These are phyloP conservation scores for Calcarius lapponicus DNA, from an alignment of 2,797 vertebrate genomes.

Conservation along the genomic window DNA sequence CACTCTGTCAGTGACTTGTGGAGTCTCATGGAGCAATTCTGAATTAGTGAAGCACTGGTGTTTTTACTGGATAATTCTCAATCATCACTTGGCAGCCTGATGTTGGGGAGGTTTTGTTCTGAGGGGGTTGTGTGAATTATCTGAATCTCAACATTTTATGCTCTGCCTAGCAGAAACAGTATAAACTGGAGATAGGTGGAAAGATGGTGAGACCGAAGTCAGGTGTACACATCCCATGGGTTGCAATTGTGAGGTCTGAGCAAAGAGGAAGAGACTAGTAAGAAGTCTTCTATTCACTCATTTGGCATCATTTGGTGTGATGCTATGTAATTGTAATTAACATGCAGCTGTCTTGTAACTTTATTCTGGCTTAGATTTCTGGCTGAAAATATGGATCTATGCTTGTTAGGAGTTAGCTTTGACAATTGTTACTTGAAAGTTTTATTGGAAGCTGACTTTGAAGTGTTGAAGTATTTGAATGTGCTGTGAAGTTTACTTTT, in stretches of 20 bases:
- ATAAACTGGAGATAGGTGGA: background rate
- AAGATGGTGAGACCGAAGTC: background rate
- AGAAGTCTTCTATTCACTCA: background rate
- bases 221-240: background rate
- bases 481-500: background rate
- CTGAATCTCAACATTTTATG: background rate
- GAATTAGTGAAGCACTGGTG: background rate
- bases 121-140: background rate
- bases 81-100: background rate
- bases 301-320: background rate
- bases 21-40: background rate
- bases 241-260: background rate
- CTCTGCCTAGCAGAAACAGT: background rate
- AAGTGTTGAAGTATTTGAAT: conserved; percentile 58
- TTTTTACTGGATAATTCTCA: background rate
- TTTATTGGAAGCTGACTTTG: conserved; percentile 45
- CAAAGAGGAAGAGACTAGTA: background rate
- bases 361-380: background rate
- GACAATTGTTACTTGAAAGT: conserved; percentile 8
- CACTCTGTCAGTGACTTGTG: background rate
- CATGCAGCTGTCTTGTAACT: background rate
- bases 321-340: background rate
- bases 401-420: background rate
- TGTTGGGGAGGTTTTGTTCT: background rate
- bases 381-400: background rate